Base-by-base conservation (phyloP, 2,797 vertebrate genomes). In the Toxotes lorentzi region DNA sequence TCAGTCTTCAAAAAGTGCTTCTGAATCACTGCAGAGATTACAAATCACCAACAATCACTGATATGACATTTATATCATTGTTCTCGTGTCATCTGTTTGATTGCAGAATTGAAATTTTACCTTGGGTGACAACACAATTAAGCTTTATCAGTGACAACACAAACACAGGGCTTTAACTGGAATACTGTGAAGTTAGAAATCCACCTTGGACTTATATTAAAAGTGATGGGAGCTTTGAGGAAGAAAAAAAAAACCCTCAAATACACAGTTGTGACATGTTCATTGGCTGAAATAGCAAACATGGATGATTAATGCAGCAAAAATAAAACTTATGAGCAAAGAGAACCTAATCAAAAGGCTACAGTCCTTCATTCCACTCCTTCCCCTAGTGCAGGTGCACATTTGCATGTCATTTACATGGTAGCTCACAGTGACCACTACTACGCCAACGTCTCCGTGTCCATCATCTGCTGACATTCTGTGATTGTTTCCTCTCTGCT, bases 341-440 rank as follows among this genome's bases (percentile, higher is more conserved):
- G 84, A 76, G 73, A 89, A 87, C 76, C 90, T 89, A 93, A 93
- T 93, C 92, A 94, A 92, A 90, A 90, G 89, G 87, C 92, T 87
- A 85, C 89, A 92, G 88, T 89, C 89, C 79, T 87, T 90, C 86
- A 88, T 86, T 84, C 81, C 90, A 74, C 88, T 90, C 85, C 84
- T 84, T 85, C 70, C 21, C 81, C 88, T 81, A 58, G 73, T 91
- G 92, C 93, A 94, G 93, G 94, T 94, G 93, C 90, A 93, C 91
- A 94, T 94, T 94, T 94, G 93, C 94, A 94, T 94, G 89, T 82
- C 84, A 93, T 94, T 94, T 94, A 89, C 92, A 93, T 93, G 91
- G 91, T 62, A 47, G 85, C 89, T 87, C 84, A 10, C 80, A 77
- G 88, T 92, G 91, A 93, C 91, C 92, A 91, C 83, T 41, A 80